Percentiles rank a stretch among this genome's conserved stretches.
Conservation (phyloP, 1,140 invertebrate genomes). For the Maconellicoccus hirsutus region DNA sequence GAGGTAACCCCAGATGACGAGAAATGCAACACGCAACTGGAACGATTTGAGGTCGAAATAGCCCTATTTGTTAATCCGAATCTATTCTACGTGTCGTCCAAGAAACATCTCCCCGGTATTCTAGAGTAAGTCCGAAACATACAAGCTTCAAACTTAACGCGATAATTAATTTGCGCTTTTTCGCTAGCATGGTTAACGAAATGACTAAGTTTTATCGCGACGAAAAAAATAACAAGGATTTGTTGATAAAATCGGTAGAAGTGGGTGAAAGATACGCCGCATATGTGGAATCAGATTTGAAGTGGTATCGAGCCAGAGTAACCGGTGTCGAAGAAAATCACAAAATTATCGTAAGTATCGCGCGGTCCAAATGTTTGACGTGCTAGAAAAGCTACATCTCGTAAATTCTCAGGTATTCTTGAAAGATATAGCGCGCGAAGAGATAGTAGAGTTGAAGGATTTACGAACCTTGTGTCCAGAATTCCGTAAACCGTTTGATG, state of each 20-base stretch:
- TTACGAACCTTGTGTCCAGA: not conserved
- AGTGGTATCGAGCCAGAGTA: not conserved
- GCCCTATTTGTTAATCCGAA: not conserved
- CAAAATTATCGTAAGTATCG: not conserved
- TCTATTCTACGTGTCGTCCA: not conserved
- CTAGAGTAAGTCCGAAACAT: not conserved
- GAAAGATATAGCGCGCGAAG: not conserved
- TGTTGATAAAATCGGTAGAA: not conserved
- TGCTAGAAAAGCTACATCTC: no score
- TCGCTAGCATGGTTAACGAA: not conserved
- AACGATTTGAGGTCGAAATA: no score
- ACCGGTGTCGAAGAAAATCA: not conserved
- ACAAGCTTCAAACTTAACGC: not conserved
- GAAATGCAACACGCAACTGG: no score
- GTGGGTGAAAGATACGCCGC: not conserved
- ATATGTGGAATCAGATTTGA: not conserved
- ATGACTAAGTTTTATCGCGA: not conserved
- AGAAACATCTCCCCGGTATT: not conserved
- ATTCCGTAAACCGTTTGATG: not conserved
- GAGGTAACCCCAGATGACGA: no score
- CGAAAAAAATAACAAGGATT: not conserved
- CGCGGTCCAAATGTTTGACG: not conserved
- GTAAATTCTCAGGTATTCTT: slow-evolving; percentile 6
- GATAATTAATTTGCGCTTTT: no score
- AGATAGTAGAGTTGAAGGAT: not conserved